Evolutionary conservation across 2,888 invertebrate genomes (phyloP).

Genomic region (Dolichomitus sp.): DNA sequence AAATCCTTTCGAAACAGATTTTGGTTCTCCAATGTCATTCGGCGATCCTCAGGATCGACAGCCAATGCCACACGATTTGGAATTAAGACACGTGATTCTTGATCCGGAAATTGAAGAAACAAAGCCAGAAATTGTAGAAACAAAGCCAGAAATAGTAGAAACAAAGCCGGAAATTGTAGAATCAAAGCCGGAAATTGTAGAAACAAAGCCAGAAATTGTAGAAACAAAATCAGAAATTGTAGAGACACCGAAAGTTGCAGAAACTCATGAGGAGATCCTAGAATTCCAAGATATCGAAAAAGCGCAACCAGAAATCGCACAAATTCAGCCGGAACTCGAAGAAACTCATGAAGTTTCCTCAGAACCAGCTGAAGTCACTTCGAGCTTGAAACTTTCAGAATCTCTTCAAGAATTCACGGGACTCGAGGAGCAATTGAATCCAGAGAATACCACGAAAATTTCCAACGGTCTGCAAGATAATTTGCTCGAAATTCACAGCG

Average conservation of each 20-base stretch:
- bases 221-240: constrained; percentile 28
- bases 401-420: constrained; percentile 81
- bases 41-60: neutral
- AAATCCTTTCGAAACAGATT: constrained; percentile 38
- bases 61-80: constrained; percentile 16
- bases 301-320: neutral
- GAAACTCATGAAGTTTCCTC: constrained; percentile 52
- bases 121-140: neutral
- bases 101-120: constrained; percentile 11
- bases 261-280: neutral
- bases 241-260: neutral
- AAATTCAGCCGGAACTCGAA: constrained; percentile 3
- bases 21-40: constrained; percentile 6
- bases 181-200: neutral
- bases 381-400: constrained; percentile 76
- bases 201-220: constrained; percentile 14
- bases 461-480: constrained; percentile 52
- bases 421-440: constrained; percentile 76
- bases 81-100: neutral
- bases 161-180: neutral
- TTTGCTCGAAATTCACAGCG: constrained; percentile 28
- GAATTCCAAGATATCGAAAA: neutral
- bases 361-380: constrained; percentile 36
- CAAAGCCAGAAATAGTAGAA: neutral
- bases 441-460: constrained; percentile 37